Base-by-base conservation (phyloP, 2,888 invertebrate species). In the Leptopilina drosophilae region DNA sequence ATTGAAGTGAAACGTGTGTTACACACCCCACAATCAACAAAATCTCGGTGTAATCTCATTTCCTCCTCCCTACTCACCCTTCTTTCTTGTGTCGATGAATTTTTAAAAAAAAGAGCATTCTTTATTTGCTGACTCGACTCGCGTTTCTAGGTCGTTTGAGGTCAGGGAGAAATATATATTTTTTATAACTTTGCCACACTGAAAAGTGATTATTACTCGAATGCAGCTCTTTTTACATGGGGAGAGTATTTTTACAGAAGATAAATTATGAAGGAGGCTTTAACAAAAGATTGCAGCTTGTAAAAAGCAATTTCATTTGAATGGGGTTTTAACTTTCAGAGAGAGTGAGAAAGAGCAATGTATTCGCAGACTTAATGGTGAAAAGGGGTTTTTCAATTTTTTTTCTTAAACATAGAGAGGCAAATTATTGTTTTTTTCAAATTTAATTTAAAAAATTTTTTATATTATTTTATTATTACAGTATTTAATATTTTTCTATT, bases 91-190 rank as follows among this genome's bases (percentile, higher is more conserved):
- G 7, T 8, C 42, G 49, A 67, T 69, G 49, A 20, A 69, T 69
- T 69, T 69, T 53, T 69, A 69, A 26, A 69, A 66, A 53, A 69
- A 53, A 66, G 26, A 69, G 20, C 15, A 69, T 69, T 49, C 49
- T 46, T 46, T 69, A 69, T 69, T 69, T 69, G 67, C 67, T 53
- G 49, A 69, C 46, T 69, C 67, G 49, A 69, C 49, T 69, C 67
- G 26, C 67, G 49, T 69, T 69, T 69, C 67, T 69, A 49, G 67
- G 67, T 49, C 67, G 20, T 6, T 26, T 69, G 67, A 53, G 67
- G 67, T 69, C 67, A 53, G 67, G 49, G 49, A 26, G 67, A 69
- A 69, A 69, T 53, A 69, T 69, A 67, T 69, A 67, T 26, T 69
- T 69, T 69, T 69, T 12, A 49, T 49, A 53, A 12, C 49, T 42